Percentiles rank a stretch among this genome's conserved stretches.
phyloP scores from a whole-genome alignment of 2,797 vertebrate genomes.

The Arctocebus calabarensis region DNA sequence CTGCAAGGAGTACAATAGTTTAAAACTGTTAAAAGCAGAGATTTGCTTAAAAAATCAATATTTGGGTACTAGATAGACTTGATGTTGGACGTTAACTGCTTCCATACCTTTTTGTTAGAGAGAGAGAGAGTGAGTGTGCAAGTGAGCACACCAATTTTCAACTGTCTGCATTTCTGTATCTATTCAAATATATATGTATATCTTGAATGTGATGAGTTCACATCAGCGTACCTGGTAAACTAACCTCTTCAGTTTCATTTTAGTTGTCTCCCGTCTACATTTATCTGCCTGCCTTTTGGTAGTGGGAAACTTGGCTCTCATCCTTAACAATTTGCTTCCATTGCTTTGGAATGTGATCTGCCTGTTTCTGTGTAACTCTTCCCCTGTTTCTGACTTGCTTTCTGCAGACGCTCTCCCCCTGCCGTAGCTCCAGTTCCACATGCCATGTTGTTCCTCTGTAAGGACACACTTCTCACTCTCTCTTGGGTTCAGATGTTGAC shows the following conservation, averaged over 20 bases:
- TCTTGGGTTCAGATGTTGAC: not conserved
- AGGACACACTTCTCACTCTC: not conserved
- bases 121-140: not conserved
- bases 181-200: not conserved
- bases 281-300: not conserved
- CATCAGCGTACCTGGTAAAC: not conserved
- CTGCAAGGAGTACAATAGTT: not conserved
- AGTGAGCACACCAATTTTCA: not conserved
- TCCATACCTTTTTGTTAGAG: not conserved
- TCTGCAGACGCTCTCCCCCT: not conserved
- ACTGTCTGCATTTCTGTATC: not conserved
- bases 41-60: not conserved
- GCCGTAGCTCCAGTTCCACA: not conserved
- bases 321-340: not conserved
- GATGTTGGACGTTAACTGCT: not conserved
- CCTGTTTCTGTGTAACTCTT: not conserved
- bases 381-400: not conserved
- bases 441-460: not conserved
- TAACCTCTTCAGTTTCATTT: not conserved
- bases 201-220: not conserved
- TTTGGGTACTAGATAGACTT: not conserved
- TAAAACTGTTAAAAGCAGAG: not conserved
- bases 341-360: not conserved
- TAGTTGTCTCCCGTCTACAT: not conserved
- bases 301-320: not conserved